Percentiles rank a stretch among this genome's conserved stretches.
phyloP scores from a whole-genome alignment of 2,888 invertebrate genomes.

The Ashinkailepas kermadecensis region DNA sequence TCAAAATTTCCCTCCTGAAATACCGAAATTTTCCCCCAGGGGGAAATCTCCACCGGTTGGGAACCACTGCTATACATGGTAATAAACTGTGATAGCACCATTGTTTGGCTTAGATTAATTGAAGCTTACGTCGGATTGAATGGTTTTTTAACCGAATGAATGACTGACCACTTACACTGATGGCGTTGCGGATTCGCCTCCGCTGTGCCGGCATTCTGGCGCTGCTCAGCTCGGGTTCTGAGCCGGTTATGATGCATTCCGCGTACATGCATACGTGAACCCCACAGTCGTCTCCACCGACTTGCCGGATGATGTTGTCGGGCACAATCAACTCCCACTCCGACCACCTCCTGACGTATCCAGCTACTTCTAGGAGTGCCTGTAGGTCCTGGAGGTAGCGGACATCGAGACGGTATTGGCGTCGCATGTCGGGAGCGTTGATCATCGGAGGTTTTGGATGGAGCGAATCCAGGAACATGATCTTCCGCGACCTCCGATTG shows the following conservation, averaged over 20 bases:
- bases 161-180: not conserved
- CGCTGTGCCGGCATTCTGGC: not conserved
- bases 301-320: not conserved
- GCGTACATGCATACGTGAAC: not conserved
- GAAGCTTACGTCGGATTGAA: too few species aligned
- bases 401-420: not conserved
- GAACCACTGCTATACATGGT: too few species aligned
- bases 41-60: too few species aligned
- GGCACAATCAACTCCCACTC: not conserved
- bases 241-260: not conserved
- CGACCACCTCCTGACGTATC: not conserved
- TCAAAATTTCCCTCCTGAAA: too few species aligned
- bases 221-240: not conserved
- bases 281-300: not conserved
- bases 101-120: too few species aligned
- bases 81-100: too few species aligned
- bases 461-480: not conserved
- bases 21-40: too few species aligned
- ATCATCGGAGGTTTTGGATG: not conserved
- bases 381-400: not conserved
- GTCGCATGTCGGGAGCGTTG: not conserved
- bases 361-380: not conserved
- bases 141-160: too few species aligned
- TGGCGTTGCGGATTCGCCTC: not conserved
- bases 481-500: not conserved